Evolutionary conservation across 2,113 vertebrate genomes (phyloP).

Genomic region (Dromiciops gliroides): DNA sequence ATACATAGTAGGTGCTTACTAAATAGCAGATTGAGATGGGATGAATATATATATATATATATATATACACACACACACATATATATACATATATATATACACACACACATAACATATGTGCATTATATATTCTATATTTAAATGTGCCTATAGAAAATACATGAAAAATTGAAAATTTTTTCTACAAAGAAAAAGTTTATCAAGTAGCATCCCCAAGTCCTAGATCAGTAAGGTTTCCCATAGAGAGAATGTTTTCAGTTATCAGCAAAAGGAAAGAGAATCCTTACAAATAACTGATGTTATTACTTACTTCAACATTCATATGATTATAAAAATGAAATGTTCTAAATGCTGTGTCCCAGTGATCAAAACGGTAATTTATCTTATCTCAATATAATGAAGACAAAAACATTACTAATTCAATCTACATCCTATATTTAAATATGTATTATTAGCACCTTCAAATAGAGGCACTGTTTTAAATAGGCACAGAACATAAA

Average conservation of each 20-base stretch:
- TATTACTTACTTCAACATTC: slow-evolving; percentile 45
- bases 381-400: slow-evolving; percentile 58
- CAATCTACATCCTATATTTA: slow-evolving; percentile 73
- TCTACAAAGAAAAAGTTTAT: background rate
- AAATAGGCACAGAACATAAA: slow-evolving; percentile 77
- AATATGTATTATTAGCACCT: slow-evolving; percentile 78
- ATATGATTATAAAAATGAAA: slow-evolving; percentile 53
- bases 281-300: slow-evolving; percentile 40
- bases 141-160: background rate
- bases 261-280: slow-evolving; percentile 28
- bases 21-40: slow-evolving; percentile 18
- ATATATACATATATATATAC: background rate
- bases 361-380: slow-evolving; percentile 56
- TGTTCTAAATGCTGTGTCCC: slow-evolving; percentile 49
- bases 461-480: slow-evolving; percentile 76
- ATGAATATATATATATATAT: background rate
- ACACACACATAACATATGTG: slow-evolving; percentile 1
- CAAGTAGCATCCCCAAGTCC: background rate
- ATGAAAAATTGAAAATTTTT: slow-evolving; percentile 11
- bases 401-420: slow-evolving; percentile 71
- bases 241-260: background rate
- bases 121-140: slow-evolving; percentile 8
- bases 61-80: too few relatives aligned
- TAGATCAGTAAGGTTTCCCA: slow-evolving; percentile 10
- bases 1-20: background rate